Base-by-base conservation (phyloP, 1,140 invertebrate species). In the Drosophila obscura region DNA sequence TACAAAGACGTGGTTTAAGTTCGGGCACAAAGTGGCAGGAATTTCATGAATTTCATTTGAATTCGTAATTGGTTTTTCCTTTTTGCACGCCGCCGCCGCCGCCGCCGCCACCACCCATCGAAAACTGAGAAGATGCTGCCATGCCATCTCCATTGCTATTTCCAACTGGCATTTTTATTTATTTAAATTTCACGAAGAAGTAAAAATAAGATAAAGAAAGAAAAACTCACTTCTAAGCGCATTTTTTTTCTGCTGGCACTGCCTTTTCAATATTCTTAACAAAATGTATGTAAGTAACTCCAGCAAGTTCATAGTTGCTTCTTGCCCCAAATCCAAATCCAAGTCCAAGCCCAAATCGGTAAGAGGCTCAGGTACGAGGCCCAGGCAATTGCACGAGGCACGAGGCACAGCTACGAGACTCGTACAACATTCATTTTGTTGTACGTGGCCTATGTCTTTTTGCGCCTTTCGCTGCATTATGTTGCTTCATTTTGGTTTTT, bases 41-140 rank as follows among this genome's bases (percentile, higher is more conserved):
- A 80, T 80, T 80, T 80, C 77, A 79, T 80, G 78, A 80, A 80
- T 80, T 80, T 80, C 78, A 76, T 80, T 80, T 80, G 62, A 80
- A 80, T 80, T 80, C 73, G 77, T 80, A 80, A 80, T 80, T 80
- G 72, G 72, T 72, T 80, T 65, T 76, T 75, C 72, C 53, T 53
- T 53, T 50, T 66, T 24, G 19, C 19, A 19, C 0, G 50, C 67
- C 31, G 11, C 53, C 50, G 9, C 52, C 52, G 50, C 51, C 45
- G 52, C 67, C 31, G 11, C 53, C 45, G 52, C 67, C 31, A 5
- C 53, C 52, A 11, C 19, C 39, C 16, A 56, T 51, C 59, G 59
- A 46, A 46, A 73, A 55, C 52, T 39, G 52, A 43, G 53, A 53
- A 53, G 52, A 75, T 53, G 22, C 58, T 15, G 22, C 39, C 9